These are phyloP conservation scores for Crotalus tigris DNA, from an alignment of 2,113 vertebrate genomes.

Conservation along the genomic window DNA sequence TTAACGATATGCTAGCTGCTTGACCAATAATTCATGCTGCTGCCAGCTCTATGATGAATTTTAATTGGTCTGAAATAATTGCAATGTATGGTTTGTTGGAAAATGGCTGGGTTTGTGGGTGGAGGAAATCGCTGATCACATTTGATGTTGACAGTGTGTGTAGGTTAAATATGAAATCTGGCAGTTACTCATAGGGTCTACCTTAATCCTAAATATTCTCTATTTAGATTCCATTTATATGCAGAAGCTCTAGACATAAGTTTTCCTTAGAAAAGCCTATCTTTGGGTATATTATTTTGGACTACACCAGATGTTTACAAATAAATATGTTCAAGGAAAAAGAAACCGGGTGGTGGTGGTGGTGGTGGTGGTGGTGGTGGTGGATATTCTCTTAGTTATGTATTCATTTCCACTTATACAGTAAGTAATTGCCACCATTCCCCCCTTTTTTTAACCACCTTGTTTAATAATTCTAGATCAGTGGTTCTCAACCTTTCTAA, in stretches of 20 bases:
- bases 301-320: neutral
- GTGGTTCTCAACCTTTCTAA: too few species aligned
- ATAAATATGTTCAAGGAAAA: neutral
- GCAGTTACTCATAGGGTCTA: neutral
- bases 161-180: neutral
- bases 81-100: slow-evolving; percentile 38
- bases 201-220: neutral
- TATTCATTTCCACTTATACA: neutral
- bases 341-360: neutral
- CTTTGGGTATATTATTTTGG: neutral
- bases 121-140: neutral
- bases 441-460: neutral
- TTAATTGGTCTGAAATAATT: slow-evolving; percentile 47
- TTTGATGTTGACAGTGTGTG: neutral
- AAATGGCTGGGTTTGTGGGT: neutral
- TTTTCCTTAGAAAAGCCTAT: neutral
- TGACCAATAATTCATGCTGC: slow-evolving; percentile 51
- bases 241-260: neutral
- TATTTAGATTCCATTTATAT: neutral
- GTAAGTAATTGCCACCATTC: neutral
- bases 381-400: neutral
- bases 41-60: slow-evolving; percentile 44
- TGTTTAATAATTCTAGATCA: neutral
- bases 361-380: too few species aligned
- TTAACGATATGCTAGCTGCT: slow-evolving; percentile 45